Evolutionary conservation across 2,797 vertebrate genomes (phyloP), one percentile per base, ranked within the genome.

Genomic region (Sebastes cheni): DNA sequence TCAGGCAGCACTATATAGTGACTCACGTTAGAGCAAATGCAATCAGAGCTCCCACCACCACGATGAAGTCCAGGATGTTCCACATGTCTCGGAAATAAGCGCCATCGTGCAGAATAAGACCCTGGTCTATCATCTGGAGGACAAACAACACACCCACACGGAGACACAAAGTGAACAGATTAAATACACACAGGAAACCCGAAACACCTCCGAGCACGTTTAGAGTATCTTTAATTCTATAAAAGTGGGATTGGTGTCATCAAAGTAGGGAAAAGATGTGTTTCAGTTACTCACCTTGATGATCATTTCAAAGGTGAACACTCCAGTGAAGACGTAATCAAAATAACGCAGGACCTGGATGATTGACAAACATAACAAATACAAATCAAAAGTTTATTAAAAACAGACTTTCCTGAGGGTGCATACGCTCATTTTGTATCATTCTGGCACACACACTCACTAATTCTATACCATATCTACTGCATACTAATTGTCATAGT

Each of bases 251-350:
- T 12, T 27, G 29, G 12, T 25, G 10, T 27, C 11, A 22, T 42
- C 3, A 27, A 50, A 50, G 39, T 32, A 3, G 5, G 65, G 13
- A 29, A 64, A 76, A 29, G 1, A 60, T 8, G 3, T 50, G 30
- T 54, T 69, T 79, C 16, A 20, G 16, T n/a, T 8, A 73, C 91
- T 2, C 56, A 99, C 99, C 97, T 99, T 99, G 88, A 99, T 99
- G 86, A 99, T 97, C 99, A 99, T 99, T 94, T 99, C 99, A 5
- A 99, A 99, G 79, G 99, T 99, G 95, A 99, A 99, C 86, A 99
- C 99, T 0, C 98, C 99, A 0, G 99, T 99, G 94, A 99, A 99
- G 86, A 99, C 98, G 0, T 99, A 99, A 93, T 99, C 99, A 20
- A 99, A 99, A 91, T 99, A 99, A 65, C 98, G 97, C 82, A 99